Percentiles rank a stretch among this genome's conserved stretches.
phyloP scores from a whole-genome alignment of 2,888 invertebrate species.

The Gibbula magus region DNA sequence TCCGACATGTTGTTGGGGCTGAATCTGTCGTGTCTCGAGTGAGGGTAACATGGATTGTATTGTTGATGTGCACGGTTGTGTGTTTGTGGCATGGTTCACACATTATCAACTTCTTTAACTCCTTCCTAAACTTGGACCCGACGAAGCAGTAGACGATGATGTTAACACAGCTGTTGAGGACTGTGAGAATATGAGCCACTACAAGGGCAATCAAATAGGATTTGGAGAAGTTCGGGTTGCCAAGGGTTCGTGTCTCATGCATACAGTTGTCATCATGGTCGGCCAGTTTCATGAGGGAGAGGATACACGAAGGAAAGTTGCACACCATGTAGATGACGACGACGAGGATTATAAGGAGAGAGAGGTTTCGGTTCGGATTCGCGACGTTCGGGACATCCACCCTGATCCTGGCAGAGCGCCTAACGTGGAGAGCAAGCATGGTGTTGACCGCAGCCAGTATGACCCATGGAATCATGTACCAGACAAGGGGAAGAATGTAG shows the following conservation, averaged over 20 bases:
- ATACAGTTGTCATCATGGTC: constrained; percentile 44
- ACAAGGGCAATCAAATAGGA: constrained; percentile 39
- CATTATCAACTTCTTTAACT: constrained; percentile 42
- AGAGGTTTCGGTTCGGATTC: constrained; percentile 49
- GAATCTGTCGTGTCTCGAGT: constrained; percentile 8
- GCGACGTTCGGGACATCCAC: constrained; percentile 41
- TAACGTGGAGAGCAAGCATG: constrained; percentile 42
- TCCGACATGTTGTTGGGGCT: constrained; percentile 14
- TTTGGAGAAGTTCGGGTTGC: constrained; percentile 33
- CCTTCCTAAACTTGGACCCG: constrained; percentile 49
- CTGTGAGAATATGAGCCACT: constrained; percentile 47
- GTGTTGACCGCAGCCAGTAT: constrained; percentile 44
- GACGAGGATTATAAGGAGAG: constrained; percentile 50
- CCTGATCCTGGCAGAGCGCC: constrained; percentile 45
- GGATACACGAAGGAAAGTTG: constrained; percentile 51
- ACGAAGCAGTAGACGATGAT: constrained; percentile 54
- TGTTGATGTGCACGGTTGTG: constrained; percentile 5
- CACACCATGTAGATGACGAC: constrained; percentile 50
- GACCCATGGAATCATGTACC: constrained; percentile 53
- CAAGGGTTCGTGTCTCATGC: constrained; percentile 37
- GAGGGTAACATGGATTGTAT: constrained; percentile 11
- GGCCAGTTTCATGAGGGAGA: constrained; percentile 46
- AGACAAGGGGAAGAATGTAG: constrained; percentile 51
- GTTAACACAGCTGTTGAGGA: constrained; percentile 56
- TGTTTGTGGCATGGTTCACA: constrained; percentile 33